Percentiles rank a stretch among this genome's conserved stretches.
phyloP scores from a whole-genome alignment of 1,140 invertebrate species.

The Trigoniulus corallinus region DNA sequence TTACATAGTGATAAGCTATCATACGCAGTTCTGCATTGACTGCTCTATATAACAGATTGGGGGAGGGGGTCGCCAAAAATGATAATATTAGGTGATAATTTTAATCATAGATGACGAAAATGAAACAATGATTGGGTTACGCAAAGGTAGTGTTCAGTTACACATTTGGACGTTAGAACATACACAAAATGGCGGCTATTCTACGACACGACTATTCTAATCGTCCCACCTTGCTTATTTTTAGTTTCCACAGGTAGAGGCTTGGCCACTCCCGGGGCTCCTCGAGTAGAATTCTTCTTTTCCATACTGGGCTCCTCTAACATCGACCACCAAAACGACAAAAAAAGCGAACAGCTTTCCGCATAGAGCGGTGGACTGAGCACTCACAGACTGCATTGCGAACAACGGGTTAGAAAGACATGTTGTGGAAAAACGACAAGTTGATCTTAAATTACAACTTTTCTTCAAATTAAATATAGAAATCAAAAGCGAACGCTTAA shows the following conservation, averaged over 20 bases:
- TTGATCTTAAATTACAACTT: too few species aligned
- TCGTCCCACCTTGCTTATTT: slow-evolving; percentile 49
- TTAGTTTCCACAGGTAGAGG: slow-evolving; percentile 42
- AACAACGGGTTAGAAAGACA: slow-evolving; percentile 6
- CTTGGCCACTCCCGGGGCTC: slow-evolving; percentile 42
- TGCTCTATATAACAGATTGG: neutral
- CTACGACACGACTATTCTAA: neutral
- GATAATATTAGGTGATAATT: neutral
- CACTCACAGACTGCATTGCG: slow-evolving; percentile 33
- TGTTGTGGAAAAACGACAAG: too few species aligned
- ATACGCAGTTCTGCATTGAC: too few species aligned
- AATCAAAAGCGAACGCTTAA: too few species aligned
- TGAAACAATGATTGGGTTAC: neutral
- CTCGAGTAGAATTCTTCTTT: slow-evolving; percentile 40
- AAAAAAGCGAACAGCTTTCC: slow-evolving; percentile 39
- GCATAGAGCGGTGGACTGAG: slow-evolving; percentile 44
- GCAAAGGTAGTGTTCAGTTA: neutral
- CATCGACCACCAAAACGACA: slow-evolving; percentile 24
- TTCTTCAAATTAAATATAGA: too few species aligned
- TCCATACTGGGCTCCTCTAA: slow-evolving; percentile 41
- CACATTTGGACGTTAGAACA: neutral
- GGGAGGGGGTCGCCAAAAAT: neutral
- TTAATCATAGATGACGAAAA: neutral
- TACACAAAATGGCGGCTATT: neutral
- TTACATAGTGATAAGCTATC: too few species aligned